Evolutionary conservation across 2,797 vertebrate species (phyloP).

Genomic region (Capromys pilorides): DNA sequence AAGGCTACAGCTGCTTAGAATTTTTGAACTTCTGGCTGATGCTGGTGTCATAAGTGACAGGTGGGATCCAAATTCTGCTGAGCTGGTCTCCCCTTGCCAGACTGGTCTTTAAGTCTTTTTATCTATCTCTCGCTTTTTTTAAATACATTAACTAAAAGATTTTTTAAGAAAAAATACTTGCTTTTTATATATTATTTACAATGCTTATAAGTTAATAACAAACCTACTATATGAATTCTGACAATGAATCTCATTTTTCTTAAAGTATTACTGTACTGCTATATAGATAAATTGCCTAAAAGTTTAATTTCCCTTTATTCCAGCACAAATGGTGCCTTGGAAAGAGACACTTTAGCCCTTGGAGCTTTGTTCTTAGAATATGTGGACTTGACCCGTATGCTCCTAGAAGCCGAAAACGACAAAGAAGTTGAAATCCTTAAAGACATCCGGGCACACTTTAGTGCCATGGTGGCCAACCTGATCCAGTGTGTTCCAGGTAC

Average conservation of each 20-base stretch:
- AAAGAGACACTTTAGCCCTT: slow-evolving; percentile 95
- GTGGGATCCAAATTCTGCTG: slow-evolving; percentile 82
- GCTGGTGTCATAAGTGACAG: slow-evolving; percentile 99
- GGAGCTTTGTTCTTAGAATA: slow-evolving; percentile 98
- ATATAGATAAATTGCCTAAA: slow-evolving; percentile 8
- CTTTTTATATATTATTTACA: neutral
- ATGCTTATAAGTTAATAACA: neutral
- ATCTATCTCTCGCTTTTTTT: neutral
- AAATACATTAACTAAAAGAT: neutral
- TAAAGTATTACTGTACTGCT: neutral
- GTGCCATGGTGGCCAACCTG: slow-evolving; percentile 98
- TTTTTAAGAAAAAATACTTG: neutral
- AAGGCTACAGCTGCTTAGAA: slow-evolving; percentile 94
- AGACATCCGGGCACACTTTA: slow-evolving; percentile 99
- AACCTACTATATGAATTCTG: neutral
- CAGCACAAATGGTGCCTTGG: slow-evolving; percentile 97
- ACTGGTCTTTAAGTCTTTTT: neutral
- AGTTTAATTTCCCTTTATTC: slow-evolving; percentile 63
- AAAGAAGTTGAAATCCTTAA: slow-evolving; percentile 99
- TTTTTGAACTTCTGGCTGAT: slow-evolving; percentile 98
- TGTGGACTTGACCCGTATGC: slow-evolving; percentile 98
- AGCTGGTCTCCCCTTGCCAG: neutral
- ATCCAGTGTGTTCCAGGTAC: slow-evolving; percentile 99
- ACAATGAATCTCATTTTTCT: neutral
- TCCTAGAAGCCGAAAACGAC: slow-evolving; percentile 98